These are phyloP conservation scores for Sarcoramphus papa DNA, from an alignment of 2,797 vertebrate genomes.

Conservation along the genomic window DNA sequence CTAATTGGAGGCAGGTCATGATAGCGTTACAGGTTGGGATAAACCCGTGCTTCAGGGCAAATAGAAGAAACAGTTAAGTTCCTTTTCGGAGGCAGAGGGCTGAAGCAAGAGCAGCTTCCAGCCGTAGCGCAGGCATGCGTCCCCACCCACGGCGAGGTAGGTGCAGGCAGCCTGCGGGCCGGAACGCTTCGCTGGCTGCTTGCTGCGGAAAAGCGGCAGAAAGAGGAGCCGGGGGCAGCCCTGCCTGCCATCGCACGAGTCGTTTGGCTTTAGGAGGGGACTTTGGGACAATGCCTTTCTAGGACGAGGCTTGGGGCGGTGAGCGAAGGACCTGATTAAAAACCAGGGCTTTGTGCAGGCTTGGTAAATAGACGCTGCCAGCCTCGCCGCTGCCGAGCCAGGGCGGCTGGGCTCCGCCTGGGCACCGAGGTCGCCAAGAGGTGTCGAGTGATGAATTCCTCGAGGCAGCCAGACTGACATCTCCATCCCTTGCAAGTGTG, in stretches of 20 bases:
- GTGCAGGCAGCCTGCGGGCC: not conserved
- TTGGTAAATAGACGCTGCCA: not conserved
- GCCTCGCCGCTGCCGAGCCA: rapidly evolving
- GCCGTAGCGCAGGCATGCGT: not conserved
- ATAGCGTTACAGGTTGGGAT: not conserved
- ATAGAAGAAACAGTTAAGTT: not conserved
- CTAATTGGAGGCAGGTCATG: not conserved
- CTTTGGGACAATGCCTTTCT: not conserved
- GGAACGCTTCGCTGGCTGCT: not conserved
- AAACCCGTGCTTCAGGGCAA: not conserved
- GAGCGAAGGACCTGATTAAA: not conserved
- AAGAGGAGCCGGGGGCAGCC: not conserved
- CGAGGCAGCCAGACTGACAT: not conserved
- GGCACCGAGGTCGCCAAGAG: not conserved
- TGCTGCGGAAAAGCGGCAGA: not conserved
- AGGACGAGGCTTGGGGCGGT: not conserved
- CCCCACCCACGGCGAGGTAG: rapidly evolving
- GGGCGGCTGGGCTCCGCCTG: rapidly evolving
- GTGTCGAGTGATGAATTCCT: not conserved
- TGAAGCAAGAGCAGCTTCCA: not conserved
- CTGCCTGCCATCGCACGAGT: rapidly evolving
- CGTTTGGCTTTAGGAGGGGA: rapidly evolving
- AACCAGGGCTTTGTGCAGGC: not conserved
- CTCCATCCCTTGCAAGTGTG: not conserved
- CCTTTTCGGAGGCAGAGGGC: not conserved